Base-by-base conservation (phyloP, 2,888 invertebrate species). In the Apodemia duryi region DNA sequence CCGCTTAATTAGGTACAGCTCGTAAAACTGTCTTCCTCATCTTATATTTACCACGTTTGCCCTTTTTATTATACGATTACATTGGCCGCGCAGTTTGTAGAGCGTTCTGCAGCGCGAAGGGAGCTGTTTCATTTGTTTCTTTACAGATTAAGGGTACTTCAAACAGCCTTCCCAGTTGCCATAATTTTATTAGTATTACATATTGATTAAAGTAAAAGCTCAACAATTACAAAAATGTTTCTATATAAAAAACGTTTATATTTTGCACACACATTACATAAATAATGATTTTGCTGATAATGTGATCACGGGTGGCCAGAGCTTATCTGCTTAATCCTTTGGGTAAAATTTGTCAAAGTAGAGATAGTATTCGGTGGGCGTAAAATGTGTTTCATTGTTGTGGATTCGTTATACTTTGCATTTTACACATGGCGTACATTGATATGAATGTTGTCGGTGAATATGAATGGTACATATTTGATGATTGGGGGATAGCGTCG, bases 1-100 rank as follows among this genome's bases (percentile, higher is more conserved):
- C 91, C 91, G 86, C 91, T 91, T 91, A 91, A 91, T 91, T 91
- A 91, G 91, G 89, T 86, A 85, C 82, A 81, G 88, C 84, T 91
- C 91, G 91, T 91, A 91, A 91, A 91, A 91, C 91, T 91, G 91
- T 91, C 91, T 91, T 91, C 88, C 91, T 91, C 91, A 91, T 91
- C 91, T 91, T 90, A 91, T 91, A 91, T 91, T 91, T 91, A 91
- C 91, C 90, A 89, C 90, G 90, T 90, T 91, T 88, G 91, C 91
- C 91, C 91, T 91, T 91, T 91, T 91, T 91, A 91, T 91, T 91
- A 91, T 91, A 86, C 91, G 91, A 91, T 91, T 91, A 91, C 91
- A 86, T 86, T 88, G 89, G 90, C 89, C 79, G 86, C 86, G 85
- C 87, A 83, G 87, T 90, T 88, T 87, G 89, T 83, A 85, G 86